Evolutionary conservation across 37 sponge, comb jelly and placozoan species (phyloP).

Genomic region (Theonella swinhoei): DNA sequence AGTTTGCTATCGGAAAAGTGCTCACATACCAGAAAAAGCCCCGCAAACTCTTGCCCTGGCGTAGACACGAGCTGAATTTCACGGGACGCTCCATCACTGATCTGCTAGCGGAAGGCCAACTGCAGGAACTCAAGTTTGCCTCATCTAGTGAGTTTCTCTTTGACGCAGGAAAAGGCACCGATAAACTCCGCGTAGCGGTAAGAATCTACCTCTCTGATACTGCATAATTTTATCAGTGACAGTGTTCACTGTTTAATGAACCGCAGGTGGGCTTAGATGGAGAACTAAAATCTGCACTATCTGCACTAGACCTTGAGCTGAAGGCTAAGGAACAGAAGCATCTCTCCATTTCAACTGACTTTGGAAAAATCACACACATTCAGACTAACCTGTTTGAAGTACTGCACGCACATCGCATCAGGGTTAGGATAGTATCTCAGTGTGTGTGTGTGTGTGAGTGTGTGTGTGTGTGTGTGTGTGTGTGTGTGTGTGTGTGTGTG

Average conservation of each 20-base stretch:
- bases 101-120: constrained; percentile 38
- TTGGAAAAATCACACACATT: constrained; percentile 58
- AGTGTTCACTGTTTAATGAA: too few species aligned
- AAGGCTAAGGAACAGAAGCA: constrained; percentile 38
- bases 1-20: constrained; percentile 62
- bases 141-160: constrained; percentile 4
- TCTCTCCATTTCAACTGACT: constrained; percentile 24
- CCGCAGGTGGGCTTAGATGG: constrained; percentile 50
- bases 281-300: constrained; percentile 23
- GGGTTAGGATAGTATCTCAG: too few species aligned
- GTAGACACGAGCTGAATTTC: constrained; percentile 56
- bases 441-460: too few species aligned
- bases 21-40: constrained; percentile 62
- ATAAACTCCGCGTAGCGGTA: neutral
- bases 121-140: neutral
- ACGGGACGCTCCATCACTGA: constrained; percentile 48
- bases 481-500: too few species aligned
- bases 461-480: too few species aligned
- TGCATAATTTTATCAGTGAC: too few species aligned
- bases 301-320: constrained; percentile 17
- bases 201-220: too few species aligned
- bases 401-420: neutral
- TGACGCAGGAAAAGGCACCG: constrained; percentile 4
- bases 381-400: constrained; percentile 24
- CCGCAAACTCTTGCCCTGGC: constrained; percentile 44